phyloP scores from a whole-genome alignment of 1,140 invertebrate species.

The Lepidurus packardi region DNA sequence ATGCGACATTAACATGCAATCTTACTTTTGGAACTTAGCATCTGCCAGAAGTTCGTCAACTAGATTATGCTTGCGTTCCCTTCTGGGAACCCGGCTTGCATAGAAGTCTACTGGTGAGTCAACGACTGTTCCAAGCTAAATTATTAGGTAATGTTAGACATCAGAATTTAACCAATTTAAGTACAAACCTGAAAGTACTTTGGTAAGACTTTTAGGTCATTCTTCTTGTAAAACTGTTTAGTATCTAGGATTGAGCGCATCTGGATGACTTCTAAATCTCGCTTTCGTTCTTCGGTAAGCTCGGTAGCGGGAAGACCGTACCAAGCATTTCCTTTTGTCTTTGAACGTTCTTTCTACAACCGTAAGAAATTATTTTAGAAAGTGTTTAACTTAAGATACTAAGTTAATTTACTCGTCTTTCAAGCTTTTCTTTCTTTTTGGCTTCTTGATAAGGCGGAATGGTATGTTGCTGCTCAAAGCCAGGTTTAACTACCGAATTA shows the following conservation, averaged over 20 bases:
- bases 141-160: background rate
- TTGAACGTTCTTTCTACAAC: constrained; percentile 49
- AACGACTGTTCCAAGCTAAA: constrained; percentile 51
- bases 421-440: constrained; percentile 52
- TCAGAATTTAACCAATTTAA: constrained; percentile 25
- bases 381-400: constrained; percentile 38
- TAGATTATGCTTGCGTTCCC: constrained; percentile 77
- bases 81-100: constrained; percentile 66
- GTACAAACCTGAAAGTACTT: constrained; percentile 80
- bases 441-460: constrained; percentile 57
- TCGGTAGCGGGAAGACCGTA: constrained; percentile 79
- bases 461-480: constrained; percentile 58
- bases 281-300: constrained; percentile 76
- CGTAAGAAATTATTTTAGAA: background rate
- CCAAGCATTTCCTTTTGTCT: constrained; percentile 80
- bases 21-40: constrained; percentile 73
- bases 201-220: constrained; percentile 74
- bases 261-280: constrained; percentile 78
- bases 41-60: constrained; percentile 88
- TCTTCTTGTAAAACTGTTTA: constrained; percentile 90
- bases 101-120: constrained; percentile 55
- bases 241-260: constrained; percentile 89
- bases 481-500: constrained; percentile 58
- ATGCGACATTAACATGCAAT: background rate
- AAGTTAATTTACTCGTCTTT: constrained; percentile 53